Conservation (phyloP, 2,888 invertebrate species). For the Paralinhomoeus sp. region DNA sequence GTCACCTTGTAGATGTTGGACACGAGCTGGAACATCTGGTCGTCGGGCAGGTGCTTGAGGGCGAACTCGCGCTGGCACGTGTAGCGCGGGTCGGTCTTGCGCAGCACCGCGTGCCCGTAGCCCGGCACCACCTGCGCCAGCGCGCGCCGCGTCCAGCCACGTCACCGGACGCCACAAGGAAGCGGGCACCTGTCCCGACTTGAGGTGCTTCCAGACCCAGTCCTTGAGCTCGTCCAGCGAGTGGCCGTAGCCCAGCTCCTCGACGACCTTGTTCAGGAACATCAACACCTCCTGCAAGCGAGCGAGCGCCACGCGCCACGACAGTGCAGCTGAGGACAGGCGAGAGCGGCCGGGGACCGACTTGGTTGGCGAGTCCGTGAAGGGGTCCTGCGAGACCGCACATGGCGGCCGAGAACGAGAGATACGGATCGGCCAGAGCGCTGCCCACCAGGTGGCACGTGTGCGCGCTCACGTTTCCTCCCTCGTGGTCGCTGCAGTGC, state of each 20-base stretch:
- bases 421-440: conserved; percentile 73
- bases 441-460: conserved; percentile 78
- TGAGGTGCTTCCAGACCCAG: conserved; percentile 87
- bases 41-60: conserved; percentile 69
- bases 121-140: conserved; percentile 64
- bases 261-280: conserved; percentile 70
- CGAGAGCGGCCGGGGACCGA: no score
- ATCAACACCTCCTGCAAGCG: conserved; percentile 47
- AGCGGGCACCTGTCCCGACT: conserved; percentile 50
- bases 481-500: conserved; percentile 24
- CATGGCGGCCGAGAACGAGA: conserved; percentile 73
- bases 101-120: conserved; percentile 79
- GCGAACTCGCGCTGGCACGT: conserved; percentile 83
- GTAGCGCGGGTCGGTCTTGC: conserved; percentile 79
- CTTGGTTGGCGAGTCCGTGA: conserved; percentile 84
- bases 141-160: no score
- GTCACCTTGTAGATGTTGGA: conserved; percentile 72
- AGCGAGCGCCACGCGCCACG: neutral
- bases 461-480: conserved; percentile 86
- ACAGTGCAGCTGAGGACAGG: no score
- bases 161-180: neutral
- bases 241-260: conserved; percentile 54
- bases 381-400: conserved; percentile 82
- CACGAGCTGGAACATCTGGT: conserved; percentile 69
- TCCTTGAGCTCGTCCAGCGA: conserved; percentile 76